Evolutionary conservation across 2,113 vertebrate species (phyloP).

Genomic region (Odobenus rosmarus): DNA sequence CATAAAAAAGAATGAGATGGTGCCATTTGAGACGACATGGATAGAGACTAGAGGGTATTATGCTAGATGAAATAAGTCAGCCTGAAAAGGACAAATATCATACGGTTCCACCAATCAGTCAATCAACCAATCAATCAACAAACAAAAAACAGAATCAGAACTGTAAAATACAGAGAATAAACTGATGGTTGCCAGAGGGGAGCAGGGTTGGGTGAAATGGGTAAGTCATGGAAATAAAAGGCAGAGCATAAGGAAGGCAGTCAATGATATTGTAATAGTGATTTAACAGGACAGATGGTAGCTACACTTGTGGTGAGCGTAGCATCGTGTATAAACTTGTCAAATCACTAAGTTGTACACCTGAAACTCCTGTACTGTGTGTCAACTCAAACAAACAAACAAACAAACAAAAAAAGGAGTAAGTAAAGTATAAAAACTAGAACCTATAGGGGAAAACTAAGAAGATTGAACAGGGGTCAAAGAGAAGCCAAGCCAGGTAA

Average conservation of each 20-base stretch:
- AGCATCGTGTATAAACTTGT: not conserved
- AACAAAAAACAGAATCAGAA: not conserved
- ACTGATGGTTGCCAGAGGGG: not conserved
- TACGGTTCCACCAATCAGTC: not conserved
- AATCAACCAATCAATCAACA: not conserved
- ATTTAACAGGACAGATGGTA: not conserved
- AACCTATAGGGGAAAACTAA: not conserved
- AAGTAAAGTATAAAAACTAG: not conserved
- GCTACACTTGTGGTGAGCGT: not conserved
- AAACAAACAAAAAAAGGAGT: not conserved
- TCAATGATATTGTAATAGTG: not conserved
- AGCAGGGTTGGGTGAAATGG: not conserved
- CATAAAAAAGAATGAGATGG: not conserved
- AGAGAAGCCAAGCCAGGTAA: not conserved
- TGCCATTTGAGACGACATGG: not conserved
- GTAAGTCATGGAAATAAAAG: not conserved
- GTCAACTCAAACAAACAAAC: not conserved
- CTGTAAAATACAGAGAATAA: not conserved
- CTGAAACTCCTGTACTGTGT: not conserved
- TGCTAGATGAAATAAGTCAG: not conserved
- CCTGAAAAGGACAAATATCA: not conserved
- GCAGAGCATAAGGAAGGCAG: not conserved
- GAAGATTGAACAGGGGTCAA: not conserved
- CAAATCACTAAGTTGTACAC: not conserved
- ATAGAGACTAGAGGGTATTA: not conserved